Evolutionary conservation across 30 jellyfish, hydroid and myxozoan genomes (phyloP), one percentile per base, ranked within the genome.

Genomic region (Sanderia malayensis): DNA sequence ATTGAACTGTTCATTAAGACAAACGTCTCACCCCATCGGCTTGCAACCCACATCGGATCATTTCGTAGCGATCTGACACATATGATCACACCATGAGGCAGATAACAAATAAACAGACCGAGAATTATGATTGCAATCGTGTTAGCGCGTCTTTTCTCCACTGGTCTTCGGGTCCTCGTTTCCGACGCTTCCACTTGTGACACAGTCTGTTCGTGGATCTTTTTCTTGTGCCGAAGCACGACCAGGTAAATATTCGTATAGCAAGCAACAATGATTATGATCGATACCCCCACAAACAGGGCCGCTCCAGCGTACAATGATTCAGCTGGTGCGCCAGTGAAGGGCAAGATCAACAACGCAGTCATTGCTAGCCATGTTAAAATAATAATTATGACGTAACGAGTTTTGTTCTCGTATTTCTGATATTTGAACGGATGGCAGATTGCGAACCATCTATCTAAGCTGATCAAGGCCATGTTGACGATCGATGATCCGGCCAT

Each of bases 371-470:
- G 13, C 93, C 92, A 86, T 26, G 58, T 74, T 2, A 52, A 23
- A 11, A 49, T 62, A 21, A 61, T 32, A 25, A 57, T 58, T 17
- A 55, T 22, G 24, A 76, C 18, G 28, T 68, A 76, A 33, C 55
- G 61, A 7, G 61, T 30, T 26, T 41, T 76, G 61, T 83, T 76
- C 58, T 77, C 87, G 24, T 29, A 19, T 32, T 58, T 34, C 25
- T 66, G 61, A 31, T 86, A 86, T 13, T 34, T 15, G 46, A 86
- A 86, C 19, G 96, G 88, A 24, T 71, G 80, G 44, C 86, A 86
- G 10, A 86, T 86, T 0, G 96, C 96, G 28, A 76, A 37, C 82
- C 86, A 86, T 1, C 96, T 70, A 67, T 86, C 96, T 17, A 69
- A 34, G 25, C 94, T 74, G 53, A 86, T 78, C 3, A 86, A 46